A percentile compares a stretch with the other conserved stretches of the same genome.
Evolutionary conservation across 2,797 vertebrate species (phyloP).

Genomic region (Parambassis ranga): DNA sequence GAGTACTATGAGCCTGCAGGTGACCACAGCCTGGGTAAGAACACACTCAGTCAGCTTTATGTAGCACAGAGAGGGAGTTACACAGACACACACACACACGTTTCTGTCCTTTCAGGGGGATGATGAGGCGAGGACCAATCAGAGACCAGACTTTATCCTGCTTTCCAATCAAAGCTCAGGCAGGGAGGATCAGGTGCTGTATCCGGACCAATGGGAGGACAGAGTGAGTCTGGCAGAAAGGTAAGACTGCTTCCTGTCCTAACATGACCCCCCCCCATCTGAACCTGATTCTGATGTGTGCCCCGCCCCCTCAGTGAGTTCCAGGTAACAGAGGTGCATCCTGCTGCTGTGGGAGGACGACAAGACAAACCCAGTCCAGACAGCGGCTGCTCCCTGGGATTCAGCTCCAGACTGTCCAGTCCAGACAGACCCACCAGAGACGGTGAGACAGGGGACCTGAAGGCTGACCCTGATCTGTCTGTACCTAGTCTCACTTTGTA

Average conservation of each 20-base stretch:
- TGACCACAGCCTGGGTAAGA: slow-evolving; percentile 54
- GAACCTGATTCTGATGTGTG: no score
- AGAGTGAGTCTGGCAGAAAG: slow-evolving; percentile 71
- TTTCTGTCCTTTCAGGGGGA: slow-evolving; percentile 59
- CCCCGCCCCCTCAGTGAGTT: slow-evolving; percentile 84
- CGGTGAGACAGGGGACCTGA: slow-evolving; percentile 69
- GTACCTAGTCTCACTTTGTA: accelerated
- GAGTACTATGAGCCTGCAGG: slow-evolving; percentile 79
- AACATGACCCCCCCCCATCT: no score
- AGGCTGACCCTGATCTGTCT: neutral
- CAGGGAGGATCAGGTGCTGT: slow-evolving; percentile 84
- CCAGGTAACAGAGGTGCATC: slow-evolving; percentile 88
- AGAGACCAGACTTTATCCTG: slow-evolving; percentile 85
- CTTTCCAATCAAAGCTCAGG: slow-evolving; percentile 84
- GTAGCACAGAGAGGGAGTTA: no score
- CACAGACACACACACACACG: no score
- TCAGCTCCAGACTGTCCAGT: slow-evolving; percentile 89
- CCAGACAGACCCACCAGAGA: slow-evolving; percentile 85
- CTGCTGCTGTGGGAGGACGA: slow-evolving; percentile 60
- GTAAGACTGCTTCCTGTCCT: slow-evolving; percentile 32
- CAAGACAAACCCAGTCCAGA: slow-evolving; percentile 95
- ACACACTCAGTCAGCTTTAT: neutral
- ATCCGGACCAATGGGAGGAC: slow-evolving; percentile 87
- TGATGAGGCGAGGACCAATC: slow-evolving; percentile 63
- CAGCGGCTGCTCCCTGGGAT: slow-evolving; percentile 92